Conservation (phyloP, 1,140 invertebrate species). For the Platorchestia sp. region DNA sequence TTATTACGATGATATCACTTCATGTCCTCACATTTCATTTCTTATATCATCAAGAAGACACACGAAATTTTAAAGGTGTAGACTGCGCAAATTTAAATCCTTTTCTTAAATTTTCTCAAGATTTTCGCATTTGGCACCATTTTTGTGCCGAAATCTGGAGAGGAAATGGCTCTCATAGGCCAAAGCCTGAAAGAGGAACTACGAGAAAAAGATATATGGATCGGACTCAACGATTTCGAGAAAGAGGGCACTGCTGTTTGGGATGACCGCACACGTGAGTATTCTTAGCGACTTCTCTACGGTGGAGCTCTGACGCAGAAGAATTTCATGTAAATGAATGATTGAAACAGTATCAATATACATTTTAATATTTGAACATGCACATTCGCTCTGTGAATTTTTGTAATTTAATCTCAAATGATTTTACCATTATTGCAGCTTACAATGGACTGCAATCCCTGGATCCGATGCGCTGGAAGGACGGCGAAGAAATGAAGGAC, state of each 20-base stretch:
- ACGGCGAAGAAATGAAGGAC: background rate
- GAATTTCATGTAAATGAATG: background rate
- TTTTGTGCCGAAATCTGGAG: slow-evolving; percentile 20
- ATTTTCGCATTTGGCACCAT: background rate
- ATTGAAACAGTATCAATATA: background rate
- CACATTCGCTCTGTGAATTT: background rate
- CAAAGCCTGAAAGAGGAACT: background rate
- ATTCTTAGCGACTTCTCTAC: background rate
- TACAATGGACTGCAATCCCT: background rate
- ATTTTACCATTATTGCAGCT: background rate
- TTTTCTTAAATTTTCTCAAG: background rate
- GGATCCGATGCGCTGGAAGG: background rate
- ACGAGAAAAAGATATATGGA: background rate
- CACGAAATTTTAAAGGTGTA: background rate
- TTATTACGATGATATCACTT: no score
- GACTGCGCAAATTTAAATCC: background rate
- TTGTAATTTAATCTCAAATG: background rate
- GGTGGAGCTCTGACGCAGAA: no score
- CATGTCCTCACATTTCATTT: no score
- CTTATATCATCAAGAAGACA: no score
- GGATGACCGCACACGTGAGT: background rate
- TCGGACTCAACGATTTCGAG: background rate
- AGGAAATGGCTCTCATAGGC: background rate
- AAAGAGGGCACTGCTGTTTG: background rate
- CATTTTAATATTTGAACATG: background rate